These are phyloP conservation scores for Scaptomyza montana DNA, from an alignment of 1,140 invertebrate genomes.

Conservation along the genomic window DNA sequence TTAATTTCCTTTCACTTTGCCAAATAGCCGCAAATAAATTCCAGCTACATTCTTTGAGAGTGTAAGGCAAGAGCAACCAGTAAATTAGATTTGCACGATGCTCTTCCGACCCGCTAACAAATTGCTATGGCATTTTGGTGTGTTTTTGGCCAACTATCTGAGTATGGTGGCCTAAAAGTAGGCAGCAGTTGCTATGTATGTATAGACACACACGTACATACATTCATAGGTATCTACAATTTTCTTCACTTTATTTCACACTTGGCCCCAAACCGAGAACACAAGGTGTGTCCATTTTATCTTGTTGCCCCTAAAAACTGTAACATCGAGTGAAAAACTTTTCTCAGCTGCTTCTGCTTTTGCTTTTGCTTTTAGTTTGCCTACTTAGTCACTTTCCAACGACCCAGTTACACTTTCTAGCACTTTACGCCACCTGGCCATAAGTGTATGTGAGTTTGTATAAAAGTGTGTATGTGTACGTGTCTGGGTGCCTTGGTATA, in stretches of 20 bases:
- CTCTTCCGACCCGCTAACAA: slow-evolving; percentile 54
- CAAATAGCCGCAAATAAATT: slow-evolving; percentile 66
- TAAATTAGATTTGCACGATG: slow-evolving; percentile 60
- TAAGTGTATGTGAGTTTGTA: slow-evolving; percentile 10
- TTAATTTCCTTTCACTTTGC: slow-evolving; percentile 54
- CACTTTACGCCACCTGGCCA: slow-evolving; percentile 21
- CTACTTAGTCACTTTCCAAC: slow-evolving; percentile 43
- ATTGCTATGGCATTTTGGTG: slow-evolving; percentile 53
- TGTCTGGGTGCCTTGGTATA: slow-evolving; percentile 7
- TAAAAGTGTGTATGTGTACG: slow-evolving; percentile 12
- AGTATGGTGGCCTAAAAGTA: slow-evolving; percentile 38
- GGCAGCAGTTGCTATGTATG: slow-evolving; percentile 28
- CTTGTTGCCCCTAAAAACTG: slow-evolving; percentile 44
- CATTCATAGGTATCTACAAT: slow-evolving; percentile 32
- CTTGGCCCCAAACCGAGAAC: slow-evolving; percentile 40
- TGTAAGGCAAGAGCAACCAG: slow-evolving; percentile 34
- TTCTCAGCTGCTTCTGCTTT: slow-evolving; percentile 37
- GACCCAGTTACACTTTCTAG: slow-evolving; percentile 58
- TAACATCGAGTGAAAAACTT: slow-evolving; percentile 49
- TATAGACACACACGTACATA: slow-evolving; percentile 6
- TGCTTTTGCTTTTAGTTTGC: slow-evolving; percentile 49
- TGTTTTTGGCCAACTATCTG: slow-evolving; percentile 16
- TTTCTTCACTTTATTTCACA: slow-evolving; percentile 66
- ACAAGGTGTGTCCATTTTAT: slow-evolving; percentile 63
- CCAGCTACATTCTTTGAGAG: slow-evolving; percentile 44